Evolutionary conservation across 2,888 invertebrate species (phyloP).

Genomic region (Blera fallax): DNA sequence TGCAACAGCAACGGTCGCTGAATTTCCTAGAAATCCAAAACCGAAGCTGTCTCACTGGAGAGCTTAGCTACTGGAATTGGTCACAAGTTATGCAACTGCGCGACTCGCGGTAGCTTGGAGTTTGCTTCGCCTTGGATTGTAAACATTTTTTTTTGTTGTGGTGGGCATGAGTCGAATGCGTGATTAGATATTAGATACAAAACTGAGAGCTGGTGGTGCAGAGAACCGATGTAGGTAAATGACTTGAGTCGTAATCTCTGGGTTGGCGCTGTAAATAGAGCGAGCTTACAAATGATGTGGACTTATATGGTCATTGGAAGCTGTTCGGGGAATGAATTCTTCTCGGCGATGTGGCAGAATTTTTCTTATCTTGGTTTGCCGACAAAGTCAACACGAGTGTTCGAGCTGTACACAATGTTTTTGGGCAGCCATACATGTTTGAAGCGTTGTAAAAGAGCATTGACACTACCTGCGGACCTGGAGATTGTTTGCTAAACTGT

Average conservation of each 20-base stretch:
- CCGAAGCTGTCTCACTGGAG: neutral
- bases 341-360: neutral
- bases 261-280: neutral
- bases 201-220: neutral
- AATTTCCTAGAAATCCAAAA: slow-evolving; percentile 28
- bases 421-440: too few relatives aligned
- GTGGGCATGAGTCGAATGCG: slow-evolving; percentile 9
- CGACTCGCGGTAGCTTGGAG: neutral
- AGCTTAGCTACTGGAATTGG: neutral
- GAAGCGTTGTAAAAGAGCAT: too few relatives aligned
- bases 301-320: neutral
- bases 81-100: slow-evolving; percentile 12
- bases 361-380: neutral
- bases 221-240: neutral
- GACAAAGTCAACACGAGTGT: too few relatives aligned
- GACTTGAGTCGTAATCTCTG: neutral
- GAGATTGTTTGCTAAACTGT: too few relatives aligned
- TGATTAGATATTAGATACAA: slow-evolving; percentile 28
- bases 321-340: neutral
- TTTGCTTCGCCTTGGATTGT: neutral
- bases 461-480: too few relatives aligned
- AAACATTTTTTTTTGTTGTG: neutral
- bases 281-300: neutral
- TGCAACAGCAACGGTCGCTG: slow-evolving; percentile 16
- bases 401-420: too few relatives aligned